These are phyloP conservation scores for Cryptus viduatorius DNA, from an alignment of 2,888 invertebrate species.

Conservation along the genomic window DNA sequence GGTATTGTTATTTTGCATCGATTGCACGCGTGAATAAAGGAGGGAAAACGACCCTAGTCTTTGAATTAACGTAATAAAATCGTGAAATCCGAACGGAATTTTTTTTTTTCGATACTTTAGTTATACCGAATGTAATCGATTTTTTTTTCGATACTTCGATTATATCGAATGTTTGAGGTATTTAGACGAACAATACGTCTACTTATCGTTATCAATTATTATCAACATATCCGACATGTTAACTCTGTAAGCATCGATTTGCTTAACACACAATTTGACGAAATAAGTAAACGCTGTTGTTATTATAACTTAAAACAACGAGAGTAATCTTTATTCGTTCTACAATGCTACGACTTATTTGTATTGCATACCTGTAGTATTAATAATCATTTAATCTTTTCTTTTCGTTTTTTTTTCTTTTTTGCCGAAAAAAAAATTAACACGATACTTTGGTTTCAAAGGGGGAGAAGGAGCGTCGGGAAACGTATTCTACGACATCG, in stretches of 20 bases:
- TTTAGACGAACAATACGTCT: not conserved
- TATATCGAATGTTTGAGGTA: not conserved
- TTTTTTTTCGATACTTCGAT: not conserved
- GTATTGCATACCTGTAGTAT: slow-evolving; percentile 48
- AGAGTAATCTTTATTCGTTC: slow-evolving; percentile 62
- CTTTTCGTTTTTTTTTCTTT: slow-evolving; percentile 18
- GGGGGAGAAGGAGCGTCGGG: slow-evolving; percentile 14
- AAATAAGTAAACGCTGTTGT: slow-evolving; percentile 39
- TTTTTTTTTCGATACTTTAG: not conserved
- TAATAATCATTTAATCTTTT: slow-evolving; percentile 20
- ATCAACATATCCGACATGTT: slow-evolving; percentile 11
- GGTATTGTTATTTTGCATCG: slow-evolving; percentile 16
- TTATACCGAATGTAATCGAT: not conserved
- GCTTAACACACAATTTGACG: slow-evolving; percentile 34
- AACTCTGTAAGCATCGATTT: slow-evolving; percentile 5
- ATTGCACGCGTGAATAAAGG: not conserved
- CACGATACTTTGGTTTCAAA: slow-evolving; percentile 49
- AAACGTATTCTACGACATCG: slow-evolving; percentile 49
- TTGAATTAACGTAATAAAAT: slow-evolving; percentile 21
- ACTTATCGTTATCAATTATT: slow-evolving; percentile 16
- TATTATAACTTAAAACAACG: slow-evolving; percentile 55
- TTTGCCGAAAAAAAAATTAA: slow-evolving; percentile 22
- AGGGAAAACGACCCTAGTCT: slow-evolving; percentile 34
- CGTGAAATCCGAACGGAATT: slow-evolving; percentile 9
- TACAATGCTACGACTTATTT: slow-evolving; percentile 56